Base-by-base conservation (phyloP, 2,113 vertebrate species). In the Spea bombifrons region DNA sequence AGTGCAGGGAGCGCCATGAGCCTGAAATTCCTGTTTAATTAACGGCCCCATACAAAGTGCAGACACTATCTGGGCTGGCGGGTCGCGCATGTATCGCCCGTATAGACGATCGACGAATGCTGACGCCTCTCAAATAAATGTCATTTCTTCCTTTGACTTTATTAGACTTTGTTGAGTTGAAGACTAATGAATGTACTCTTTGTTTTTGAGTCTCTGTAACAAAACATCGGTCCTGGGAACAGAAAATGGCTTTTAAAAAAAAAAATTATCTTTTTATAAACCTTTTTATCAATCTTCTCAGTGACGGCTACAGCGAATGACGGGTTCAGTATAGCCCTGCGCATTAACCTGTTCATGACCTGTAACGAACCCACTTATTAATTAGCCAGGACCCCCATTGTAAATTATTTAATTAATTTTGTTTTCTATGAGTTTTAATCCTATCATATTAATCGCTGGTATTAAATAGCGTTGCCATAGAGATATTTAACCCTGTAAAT, bases 181-280 rank as follows among this genome's bases (percentile, higher is more conserved):
- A 48, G 65, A 83, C 17, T 67, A 81, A 75, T 94, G 89, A 94
- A 93, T 88, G 87, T 86, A 73, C 84, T 86, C 90, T 92, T 94
- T 94, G 84, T 90, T 45, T 75, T 82, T 83, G 71, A 77, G 66
- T 80, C 71, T 15, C 82, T 81, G 83, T 59, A 82, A 67, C 81
- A 80, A 15, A 30, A 30, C 30, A 30, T 73, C 77, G 81, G 75
- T 80, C 76, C 76, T 75, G 82, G 84, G 83, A 82, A 84, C 79
- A 50, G 75, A 75, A 68, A 47, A 53, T 50, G 84, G 10, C 49
- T 66, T 4, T 52, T 81, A 78, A 81, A 84, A 75, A 78, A 69
- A 75, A 0, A n/a, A n/a, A n/a, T n/a, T 30, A 30, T 30, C 30
- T 30, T 76, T 75, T 75, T 80, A 76, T 66, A 82, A 68, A 78